Conservation (phyloP, 2,113 vertebrate species). For the Chelonoidis abingdonii region DNA sequence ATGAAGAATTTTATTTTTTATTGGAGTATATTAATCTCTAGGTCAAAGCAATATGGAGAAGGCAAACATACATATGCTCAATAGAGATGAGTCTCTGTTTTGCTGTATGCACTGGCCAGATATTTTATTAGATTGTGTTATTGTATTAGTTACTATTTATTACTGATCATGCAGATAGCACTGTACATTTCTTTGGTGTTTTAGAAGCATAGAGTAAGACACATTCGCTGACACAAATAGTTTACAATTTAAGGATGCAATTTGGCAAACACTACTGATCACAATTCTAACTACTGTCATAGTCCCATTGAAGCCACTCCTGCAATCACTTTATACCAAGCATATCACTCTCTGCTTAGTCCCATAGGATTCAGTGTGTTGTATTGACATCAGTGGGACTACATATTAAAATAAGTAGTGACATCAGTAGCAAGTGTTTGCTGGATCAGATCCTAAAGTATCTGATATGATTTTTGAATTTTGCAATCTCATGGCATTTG, state of each 20-base stretch:
- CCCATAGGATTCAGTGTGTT: neutral
- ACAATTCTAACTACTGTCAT: neutral
- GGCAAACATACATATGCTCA: neutral
- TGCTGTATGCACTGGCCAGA: neutral
- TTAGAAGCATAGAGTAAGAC: neutral
- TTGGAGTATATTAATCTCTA: neutral
- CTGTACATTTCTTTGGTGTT: neutral
- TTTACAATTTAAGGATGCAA: neutral
- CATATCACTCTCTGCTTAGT: neutral
- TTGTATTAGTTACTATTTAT: neutral
- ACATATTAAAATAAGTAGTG: neutral
- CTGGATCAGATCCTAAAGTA: rapidly evolving
- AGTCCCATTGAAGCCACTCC: neutral
- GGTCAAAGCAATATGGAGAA: neutral
- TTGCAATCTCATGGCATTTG: neutral
- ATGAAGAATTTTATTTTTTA: neutral
- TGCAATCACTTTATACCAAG: neutral
- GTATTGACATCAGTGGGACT: neutral
- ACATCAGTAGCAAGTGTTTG: neutral
- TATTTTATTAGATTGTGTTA: neutral
- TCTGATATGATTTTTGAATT: neutral
- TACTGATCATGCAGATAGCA: neutral
- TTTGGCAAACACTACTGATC: neutral
- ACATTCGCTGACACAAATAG: neutral
- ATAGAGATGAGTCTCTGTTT: neutral